These are phyloP conservation scores for Phanerotoma sp. DNA, from an alignment of 2,888 invertebrate species.

Conservation along the genomic window DNA sequence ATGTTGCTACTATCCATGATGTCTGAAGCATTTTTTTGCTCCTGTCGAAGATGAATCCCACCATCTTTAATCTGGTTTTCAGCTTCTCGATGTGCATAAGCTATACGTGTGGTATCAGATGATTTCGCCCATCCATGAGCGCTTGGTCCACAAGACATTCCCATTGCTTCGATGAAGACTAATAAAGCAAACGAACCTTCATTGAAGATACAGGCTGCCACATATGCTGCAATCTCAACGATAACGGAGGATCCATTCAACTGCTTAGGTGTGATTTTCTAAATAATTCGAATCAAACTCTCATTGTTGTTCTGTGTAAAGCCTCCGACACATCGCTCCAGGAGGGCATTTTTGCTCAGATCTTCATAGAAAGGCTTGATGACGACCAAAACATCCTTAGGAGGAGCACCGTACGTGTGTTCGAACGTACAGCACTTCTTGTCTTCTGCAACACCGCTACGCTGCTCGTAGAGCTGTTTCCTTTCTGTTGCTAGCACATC, in stretches of 20 bases:
- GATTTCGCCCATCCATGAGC: not conserved
- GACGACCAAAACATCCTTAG: too few relatives aligned
- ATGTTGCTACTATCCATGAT: not conserved
- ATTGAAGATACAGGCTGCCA: not conserved
- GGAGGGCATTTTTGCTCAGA: too few relatives aligned
- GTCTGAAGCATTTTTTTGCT: not conserved
- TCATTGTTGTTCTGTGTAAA: too few relatives aligned
- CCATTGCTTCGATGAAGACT: not conserved
- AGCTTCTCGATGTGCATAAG: not conserved
- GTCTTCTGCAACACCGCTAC: too few relatives aligned
- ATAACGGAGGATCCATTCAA: not conserved
- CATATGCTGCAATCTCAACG: slow-evolving; percentile 2
- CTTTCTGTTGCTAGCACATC: too few relatives aligned
- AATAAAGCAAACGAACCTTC: not conserved
- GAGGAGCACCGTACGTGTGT: too few relatives aligned
- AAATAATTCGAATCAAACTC: not conserved
- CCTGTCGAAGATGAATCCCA: not conserved
- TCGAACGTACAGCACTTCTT: too few relatives aligned
- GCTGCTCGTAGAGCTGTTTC: too few relatives aligned
- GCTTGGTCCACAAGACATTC: not conserved
- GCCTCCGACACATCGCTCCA: too few relatives aligned
- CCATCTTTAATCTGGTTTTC: not conserved
- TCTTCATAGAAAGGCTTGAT: too few relatives aligned
- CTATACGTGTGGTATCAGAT: not conserved
- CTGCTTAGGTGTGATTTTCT: not conserved